Percentiles rank a stretch among this genome's conserved stretches.
Evolutionary conservation across 1,140 invertebrate genomes (phyloP).

Genomic region (Pollicipes pollicipes): DNA sequence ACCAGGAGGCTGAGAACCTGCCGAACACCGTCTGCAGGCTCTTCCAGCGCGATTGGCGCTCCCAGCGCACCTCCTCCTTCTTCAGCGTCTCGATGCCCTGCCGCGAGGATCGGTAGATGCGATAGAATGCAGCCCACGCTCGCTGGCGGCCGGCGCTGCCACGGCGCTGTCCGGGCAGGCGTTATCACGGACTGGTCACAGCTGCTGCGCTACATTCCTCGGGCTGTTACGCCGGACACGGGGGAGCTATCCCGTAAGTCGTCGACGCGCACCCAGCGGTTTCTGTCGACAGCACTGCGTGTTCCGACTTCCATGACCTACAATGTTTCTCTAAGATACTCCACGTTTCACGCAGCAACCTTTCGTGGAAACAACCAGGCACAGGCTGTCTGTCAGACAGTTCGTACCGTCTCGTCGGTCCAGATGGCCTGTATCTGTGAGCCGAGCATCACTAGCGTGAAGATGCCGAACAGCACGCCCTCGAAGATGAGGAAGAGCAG

Average conservation of each 20-base stretch:
- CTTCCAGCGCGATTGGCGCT: conserved; percentile 76
- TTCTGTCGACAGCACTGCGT: too few relatives aligned
- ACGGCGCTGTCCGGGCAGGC: too few relatives aligned
- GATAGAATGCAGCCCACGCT: too few relatives aligned
- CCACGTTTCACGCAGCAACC: not conserved
- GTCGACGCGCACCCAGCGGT: too few relatives aligned
- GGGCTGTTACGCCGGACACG: too few relatives aligned
- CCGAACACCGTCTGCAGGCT: conserved; percentile 89
- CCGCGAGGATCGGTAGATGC: too few relatives aligned
- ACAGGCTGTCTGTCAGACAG: not conserved
- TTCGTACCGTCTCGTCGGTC: conserved; percentile 85
- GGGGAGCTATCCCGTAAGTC: too few relatives aligned
- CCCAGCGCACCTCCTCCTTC: conserved; percentile 79
- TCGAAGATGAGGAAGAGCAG: conserved; percentile 95
- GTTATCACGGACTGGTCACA: too few relatives aligned
- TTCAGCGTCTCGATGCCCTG: conserved; percentile 89
- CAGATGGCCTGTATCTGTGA: conserved; percentile 94
- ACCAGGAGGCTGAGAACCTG: conserved; percentile 77
- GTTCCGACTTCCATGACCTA: not conserved
- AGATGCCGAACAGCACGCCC: conserved; percentile 90
- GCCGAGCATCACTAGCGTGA: conserved; percentile 93
- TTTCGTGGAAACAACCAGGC: not conserved
- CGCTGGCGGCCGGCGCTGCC: too few relatives aligned
- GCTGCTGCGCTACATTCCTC: too few relatives aligned
- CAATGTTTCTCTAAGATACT: not conserved